phyloP scores from a whole-genome alignment of 53 echinoderm and acorn worm genomes.

The Luidia sarsii region DNA sequence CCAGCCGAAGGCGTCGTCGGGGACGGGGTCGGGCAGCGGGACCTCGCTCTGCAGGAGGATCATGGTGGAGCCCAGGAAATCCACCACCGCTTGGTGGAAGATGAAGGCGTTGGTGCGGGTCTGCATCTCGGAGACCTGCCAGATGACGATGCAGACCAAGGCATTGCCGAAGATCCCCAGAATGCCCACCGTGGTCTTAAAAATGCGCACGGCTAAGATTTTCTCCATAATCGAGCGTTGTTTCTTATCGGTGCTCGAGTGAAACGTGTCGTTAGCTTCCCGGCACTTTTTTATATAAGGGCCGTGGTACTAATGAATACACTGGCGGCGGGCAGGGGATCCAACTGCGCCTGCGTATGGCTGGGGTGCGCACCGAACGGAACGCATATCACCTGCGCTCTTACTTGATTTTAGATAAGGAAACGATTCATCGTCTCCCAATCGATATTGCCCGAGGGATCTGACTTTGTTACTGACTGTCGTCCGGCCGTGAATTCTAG shows the following conservation, averaged over 20 bases:
- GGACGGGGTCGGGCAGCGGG: constrained; percentile 31
- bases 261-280: too few relatives aligned
- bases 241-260: not conserved
- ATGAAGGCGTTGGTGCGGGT: constrained; percentile 83
- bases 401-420: too few relatives aligned
- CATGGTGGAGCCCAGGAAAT: constrained; percentile 73
- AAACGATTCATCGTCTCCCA: too few relatives aligned
- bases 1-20: constrained; percentile 39
- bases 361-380: too few relatives aligned
- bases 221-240: constrained; percentile 18
- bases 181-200: constrained; percentile 55
- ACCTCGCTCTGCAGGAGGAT: constrained; percentile 51
- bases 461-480: too few relatives aligned
- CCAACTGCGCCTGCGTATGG: too few relatives aligned
- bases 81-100: constrained; percentile 81
- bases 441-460: too few relatives aligned
- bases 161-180: constrained; percentile 69
- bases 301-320: too few relatives aligned
- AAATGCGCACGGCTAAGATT: constrained; percentile 22
- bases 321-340: too few relatives aligned
- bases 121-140: constrained; percentile 55
- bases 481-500: too few relatives aligned
- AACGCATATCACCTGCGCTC: too few relatives aligned
- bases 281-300: too few relatives aligned
- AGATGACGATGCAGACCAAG: constrained; percentile 75